These are phyloP conservation scores for Ptychochromis oligacanthus DNA, from an alignment of 2,113 vertebrate genomes.

Conservation along the genomic window DNA sequence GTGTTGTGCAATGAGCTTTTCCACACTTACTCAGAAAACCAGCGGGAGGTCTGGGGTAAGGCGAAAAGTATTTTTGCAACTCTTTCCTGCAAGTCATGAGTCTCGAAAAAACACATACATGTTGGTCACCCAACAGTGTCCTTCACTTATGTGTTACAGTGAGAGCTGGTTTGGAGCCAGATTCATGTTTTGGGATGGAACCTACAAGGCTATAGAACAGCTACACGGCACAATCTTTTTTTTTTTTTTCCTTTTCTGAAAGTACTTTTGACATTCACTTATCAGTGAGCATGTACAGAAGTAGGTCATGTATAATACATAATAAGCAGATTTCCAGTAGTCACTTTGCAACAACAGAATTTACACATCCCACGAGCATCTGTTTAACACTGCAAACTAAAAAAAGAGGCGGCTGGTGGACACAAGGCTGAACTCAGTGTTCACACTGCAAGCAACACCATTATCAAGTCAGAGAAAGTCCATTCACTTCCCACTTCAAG, in stretches of 20 bases:
- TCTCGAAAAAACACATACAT: slow-evolving; percentile 28
- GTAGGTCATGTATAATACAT: slow-evolving; percentile 3
- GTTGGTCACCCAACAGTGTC: slow-evolving; percentile 29
- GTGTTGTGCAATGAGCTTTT: slow-evolving; percentile 58
- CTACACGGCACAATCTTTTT: not conserved
- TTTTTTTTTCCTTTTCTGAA: not conserved
- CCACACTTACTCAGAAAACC: slow-evolving; percentile 60
- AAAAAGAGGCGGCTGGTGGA: slow-evolving; percentile 8
- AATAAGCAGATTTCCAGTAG: slow-evolving; percentile 19
- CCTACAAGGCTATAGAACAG: not conserved
- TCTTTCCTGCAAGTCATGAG: slow-evolving; percentile 32
- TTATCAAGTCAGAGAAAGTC: slow-evolving; percentile 11
- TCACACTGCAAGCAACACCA: slow-evolving; percentile 46
- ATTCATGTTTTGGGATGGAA: slow-evolving; percentile 1
- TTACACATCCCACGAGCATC: slow-evolving; percentile 46
- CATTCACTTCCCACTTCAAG: slow-evolving; percentile 5
- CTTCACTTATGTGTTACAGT: slow-evolving; percentile 35
- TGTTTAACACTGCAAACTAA: slow-evolving; percentile 21
- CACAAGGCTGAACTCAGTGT: not conserved
- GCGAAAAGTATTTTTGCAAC: slow-evolving; percentile 55
- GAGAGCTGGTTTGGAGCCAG: slow-evolving; percentile 9
- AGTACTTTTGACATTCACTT: not conserved
- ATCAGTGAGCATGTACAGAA: not conserved
- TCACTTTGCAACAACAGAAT: slow-evolving; percentile 1
- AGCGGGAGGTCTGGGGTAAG: slow-evolving; percentile 35